A percentile compares a stretch with the other conserved stretches of the same genome.
Conservation (phyloP, 2,113 vertebrate genomes). For the Poecile atricapillus region DNA sequence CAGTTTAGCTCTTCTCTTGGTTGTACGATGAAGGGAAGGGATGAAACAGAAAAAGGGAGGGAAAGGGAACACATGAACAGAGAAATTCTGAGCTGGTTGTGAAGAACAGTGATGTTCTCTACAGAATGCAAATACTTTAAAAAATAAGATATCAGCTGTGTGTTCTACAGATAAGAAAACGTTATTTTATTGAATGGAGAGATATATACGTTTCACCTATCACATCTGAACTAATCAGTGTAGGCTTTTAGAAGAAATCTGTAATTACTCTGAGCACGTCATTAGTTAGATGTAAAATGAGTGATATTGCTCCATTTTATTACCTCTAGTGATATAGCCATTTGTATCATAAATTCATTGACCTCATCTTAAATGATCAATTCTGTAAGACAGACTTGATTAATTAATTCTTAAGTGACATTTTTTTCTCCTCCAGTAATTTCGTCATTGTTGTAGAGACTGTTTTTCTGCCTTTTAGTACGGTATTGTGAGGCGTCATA, state of each 20-base stretch:
- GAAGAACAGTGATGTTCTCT: neutral
- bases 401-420: slow-evolving; percentile 77
- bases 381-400: slow-evolving; percentile 69
- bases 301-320: slow-evolving; percentile 68
- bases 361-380: slow-evolving; percentile 75
- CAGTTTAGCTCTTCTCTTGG: neutral
- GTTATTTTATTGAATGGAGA: slow-evolving; percentile 66
- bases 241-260: slow-evolving; percentile 66
- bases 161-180: slow-evolving; percentile 60
- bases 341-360: slow-evolving; percentile 79
- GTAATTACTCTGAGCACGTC: slow-evolving; percentile 72
- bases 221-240: slow-evolving; percentile 70
- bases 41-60: neutral
- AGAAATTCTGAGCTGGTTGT: neutral
- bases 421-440: slow-evolving; percentile 65
- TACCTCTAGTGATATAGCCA: slow-evolving; percentile 67
- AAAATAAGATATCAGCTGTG: neutral
- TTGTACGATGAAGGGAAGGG: neutral
- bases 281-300: slow-evolving; percentile 69
- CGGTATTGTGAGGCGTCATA: neutral
- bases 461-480: slow-evolving; percentile 45
- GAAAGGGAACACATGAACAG: neutral
- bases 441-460: slow-evolving; percentile 38
- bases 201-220: slow-evolving; percentile 52
- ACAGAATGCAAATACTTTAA: neutral